phyloP scores from a whole-genome alignment of 1,140 invertebrate species.

The Anagrus nilaparvatae region DNA sequence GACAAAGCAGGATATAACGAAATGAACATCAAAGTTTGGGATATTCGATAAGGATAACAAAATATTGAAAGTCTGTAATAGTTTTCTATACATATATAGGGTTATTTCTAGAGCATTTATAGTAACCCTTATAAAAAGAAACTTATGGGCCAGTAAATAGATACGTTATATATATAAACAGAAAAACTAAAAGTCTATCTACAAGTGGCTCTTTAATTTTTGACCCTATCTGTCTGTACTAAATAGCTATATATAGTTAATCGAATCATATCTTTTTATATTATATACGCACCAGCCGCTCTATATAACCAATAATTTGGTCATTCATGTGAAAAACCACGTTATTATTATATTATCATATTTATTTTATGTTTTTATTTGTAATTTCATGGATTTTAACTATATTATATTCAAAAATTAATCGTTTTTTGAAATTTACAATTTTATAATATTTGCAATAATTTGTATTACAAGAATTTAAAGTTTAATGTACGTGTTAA shows the following conservation, averaged over 20 bases:
- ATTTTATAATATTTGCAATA: too few species aligned
- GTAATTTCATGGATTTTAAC: too few species aligned
- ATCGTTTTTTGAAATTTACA: too few species aligned
- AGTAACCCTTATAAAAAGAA: slow-evolving; percentile 39
- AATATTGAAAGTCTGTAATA: neutral
- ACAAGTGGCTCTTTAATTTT: slow-evolving; percentile 48
- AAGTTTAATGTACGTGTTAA: too few species aligned
- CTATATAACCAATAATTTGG: slow-evolving; percentile 4
- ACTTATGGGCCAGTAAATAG: slow-evolving; percentile 45
- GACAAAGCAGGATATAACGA: slow-evolving; percentile 20
- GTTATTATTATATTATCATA: too few species aligned
- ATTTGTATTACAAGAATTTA: too few species aligned
- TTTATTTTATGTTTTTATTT: too few species aligned
- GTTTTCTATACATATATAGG: slow-evolving; percentile 24
- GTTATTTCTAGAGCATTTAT: slow-evolving; percentile 29
- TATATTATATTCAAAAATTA: too few species aligned
- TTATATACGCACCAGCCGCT: slow-evolving; percentile 13
- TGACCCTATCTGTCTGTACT: slow-evolving; percentile 40
- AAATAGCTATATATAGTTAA: slow-evolving; percentile 40
- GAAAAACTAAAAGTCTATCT: slow-evolving; percentile 39
- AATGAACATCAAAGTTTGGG: too few species aligned
- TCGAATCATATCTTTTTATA: slow-evolving; percentile 39
- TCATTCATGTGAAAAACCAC: too few species aligned
- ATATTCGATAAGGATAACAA: too few species aligned
- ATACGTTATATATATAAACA: too few species aligned